Base-by-base conservation (phyloP, 1,140 invertebrate species). In the Hydropsyche tenuis region DNA sequence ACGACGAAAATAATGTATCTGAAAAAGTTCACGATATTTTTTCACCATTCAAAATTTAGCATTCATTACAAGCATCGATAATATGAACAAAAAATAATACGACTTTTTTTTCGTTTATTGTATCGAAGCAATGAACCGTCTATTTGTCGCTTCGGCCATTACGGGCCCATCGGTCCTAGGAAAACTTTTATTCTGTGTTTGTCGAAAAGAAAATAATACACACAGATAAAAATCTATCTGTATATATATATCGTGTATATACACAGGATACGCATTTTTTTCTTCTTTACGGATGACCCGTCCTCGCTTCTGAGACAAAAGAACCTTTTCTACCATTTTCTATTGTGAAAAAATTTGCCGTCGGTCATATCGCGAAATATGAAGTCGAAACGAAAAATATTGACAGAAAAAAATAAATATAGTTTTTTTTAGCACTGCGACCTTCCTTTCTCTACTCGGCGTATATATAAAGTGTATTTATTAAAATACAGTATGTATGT, bases 211-310 rank as follows among this genome's bases (percentile, higher is more conserved):
- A 60, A 60, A 60, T 60, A 60, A 53, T 53, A 53, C 18, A 53
- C 30, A 37, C 30, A 37, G 30, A 37, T 37, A 37, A 4, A 37
- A 37, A 37, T 37, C 30, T 37, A 37, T 37, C 3, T 37, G 30
- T 9, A 9, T 37, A 37, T 37, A 37, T 9, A 37, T n/a, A n/a
- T n/a, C n/a, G n/a, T n/a, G 30, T 3, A 37, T 37, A 37, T 37
- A 37, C 9, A 37, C 30, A 37, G 30, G 30, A 37, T 53, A 53
- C 20, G 16, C 20, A 53, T 53, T 53, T 53, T 53, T 53, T 60
- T 27, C 23, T 60, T 60, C 30, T 37, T 60, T 60, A 60, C 23
- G 22, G 56, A 60, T 60, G 56, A 60, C 56, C 56, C 56, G 56
- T 60, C 56, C 23, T 60, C 23, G 14, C 56, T 60, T 53, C 56